Percentiles rank a stretch among this genome's conserved stretches.
phyloP scores from a whole-genome alignment of 2,888 invertebrate species.

The Luperina nickerlii region DNA sequence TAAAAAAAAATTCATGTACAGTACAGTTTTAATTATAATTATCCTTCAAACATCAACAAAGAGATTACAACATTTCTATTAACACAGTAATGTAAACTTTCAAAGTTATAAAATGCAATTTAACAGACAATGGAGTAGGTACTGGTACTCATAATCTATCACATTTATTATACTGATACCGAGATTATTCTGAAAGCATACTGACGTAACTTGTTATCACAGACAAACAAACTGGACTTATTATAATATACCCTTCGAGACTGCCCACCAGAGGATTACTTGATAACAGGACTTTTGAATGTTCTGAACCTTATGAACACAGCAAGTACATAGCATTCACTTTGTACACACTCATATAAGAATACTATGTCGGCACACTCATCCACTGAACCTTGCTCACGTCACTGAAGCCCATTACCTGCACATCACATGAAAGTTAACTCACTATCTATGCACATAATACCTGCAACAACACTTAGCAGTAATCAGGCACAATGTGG shows the following conservation, averaged over 20 bases:
- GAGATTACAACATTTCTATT: background rate
- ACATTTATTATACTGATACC: background rate
- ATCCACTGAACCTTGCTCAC: background rate
- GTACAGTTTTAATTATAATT: background rate
- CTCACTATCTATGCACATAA: slow-evolving; percentile 14
- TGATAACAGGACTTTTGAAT: slow-evolving; percentile 18
- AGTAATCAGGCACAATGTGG: slow-evolving; percentile 21
- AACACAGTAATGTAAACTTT: background rate
- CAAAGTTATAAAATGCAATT: background rate
- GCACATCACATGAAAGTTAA: background rate
- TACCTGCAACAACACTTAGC: slow-evolving; percentile 27
- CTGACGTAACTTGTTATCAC: slow-evolving; percentile 32
- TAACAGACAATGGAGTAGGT: background rate
- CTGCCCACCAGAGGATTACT: background rate
- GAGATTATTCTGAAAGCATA: slow-evolving; percentile 14
- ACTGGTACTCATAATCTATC: background rate
- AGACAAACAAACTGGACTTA: background rate
- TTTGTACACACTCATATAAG: background rate
- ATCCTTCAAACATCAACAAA: background rate
- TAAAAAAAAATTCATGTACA: no score
- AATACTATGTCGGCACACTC: background rate
- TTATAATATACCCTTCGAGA: background rate
- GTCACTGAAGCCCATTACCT: background rate
- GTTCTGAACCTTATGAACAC: background rate
- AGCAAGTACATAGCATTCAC: background rate